Evolutionary conservation across 2,797 vertebrate genomes (phyloP).

Genomic region (Enteromius trimaculatus): DNA sequence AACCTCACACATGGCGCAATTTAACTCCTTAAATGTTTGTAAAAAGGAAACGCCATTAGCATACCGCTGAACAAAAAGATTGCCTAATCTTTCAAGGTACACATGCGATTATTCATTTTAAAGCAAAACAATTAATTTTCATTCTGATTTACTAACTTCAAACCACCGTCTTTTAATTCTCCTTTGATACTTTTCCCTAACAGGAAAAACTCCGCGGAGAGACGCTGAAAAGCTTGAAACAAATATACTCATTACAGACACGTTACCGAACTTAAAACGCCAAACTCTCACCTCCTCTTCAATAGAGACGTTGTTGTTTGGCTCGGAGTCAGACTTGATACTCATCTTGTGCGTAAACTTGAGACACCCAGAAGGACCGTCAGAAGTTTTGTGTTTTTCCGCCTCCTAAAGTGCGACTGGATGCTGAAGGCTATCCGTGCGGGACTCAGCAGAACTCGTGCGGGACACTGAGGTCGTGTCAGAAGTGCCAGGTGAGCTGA

Average conservation of each 20-base stretch:
- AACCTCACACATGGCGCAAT: neutral
- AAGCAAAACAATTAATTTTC: neutral
- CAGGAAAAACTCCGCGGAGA: neutral
- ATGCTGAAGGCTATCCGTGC: conserved; percentile 65
- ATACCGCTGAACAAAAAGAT: neutral
- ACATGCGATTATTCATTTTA: neutral
- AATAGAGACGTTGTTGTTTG: conserved; percentile 79
- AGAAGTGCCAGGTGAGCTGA: conserved; percentile 61
- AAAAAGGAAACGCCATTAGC: neutral
- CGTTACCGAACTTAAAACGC: neutral
- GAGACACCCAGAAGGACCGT: conserved; percentile 52
- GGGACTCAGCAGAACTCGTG: conserved; percentile 70
- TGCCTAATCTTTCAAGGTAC: neutral
- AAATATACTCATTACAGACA: neutral
- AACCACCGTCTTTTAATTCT: neutral
- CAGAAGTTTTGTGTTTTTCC: conserved; percentile 61
- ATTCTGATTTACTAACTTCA: neutral
- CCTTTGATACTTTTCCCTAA: neutral
- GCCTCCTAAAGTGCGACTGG: conserved; percentile 64
- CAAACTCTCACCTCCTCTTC: conserved; percentile 81
- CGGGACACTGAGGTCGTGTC: conserved; percentile 70
- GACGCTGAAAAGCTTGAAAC: neutral
- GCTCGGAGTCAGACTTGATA: conserved; percentile 79
- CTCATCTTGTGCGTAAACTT: conserved; percentile 73
- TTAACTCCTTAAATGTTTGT: neutral